Evolutionary conservation across 1,140 invertebrate genomes (phyloP).

Genomic region (Lordiphosa mommai): DNA sequence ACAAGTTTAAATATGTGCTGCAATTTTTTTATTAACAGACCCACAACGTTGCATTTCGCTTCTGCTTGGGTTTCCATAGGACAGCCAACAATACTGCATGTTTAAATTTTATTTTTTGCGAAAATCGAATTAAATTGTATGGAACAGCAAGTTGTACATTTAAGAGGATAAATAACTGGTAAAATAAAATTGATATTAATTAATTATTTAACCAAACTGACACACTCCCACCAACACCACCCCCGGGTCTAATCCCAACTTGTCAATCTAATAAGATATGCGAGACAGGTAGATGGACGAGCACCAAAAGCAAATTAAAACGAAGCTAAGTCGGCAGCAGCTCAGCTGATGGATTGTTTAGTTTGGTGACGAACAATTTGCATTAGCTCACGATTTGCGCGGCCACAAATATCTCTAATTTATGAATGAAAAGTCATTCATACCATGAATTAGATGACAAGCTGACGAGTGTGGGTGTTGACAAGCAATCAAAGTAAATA

Average conservation of each 20-base stretch:
- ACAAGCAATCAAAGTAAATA: conserved; percentile 51
- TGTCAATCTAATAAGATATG: conserved; percentile 71
- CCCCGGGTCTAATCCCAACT: conserved; percentile 36
- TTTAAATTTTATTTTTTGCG: too few species aligned
- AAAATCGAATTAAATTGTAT: too few species aligned
- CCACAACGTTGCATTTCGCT: too few species aligned
- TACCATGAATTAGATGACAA: conserved; percentile 64
- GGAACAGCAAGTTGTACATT: too few species aligned
- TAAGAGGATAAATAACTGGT: too few species aligned
- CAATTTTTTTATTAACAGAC: too few species aligned
- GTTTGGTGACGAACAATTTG: conserved; percentile 43
- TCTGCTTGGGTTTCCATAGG: too few species aligned
- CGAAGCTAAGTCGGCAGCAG: conserved; percentile 34
- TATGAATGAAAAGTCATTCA: conserved; percentile 74
- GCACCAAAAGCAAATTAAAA: conserved; percentile 66
- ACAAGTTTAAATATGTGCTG: too few species aligned
- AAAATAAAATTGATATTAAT: not conserved
- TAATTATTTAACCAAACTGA: conserved; percentile 36
- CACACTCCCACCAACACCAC: conserved; percentile 23
- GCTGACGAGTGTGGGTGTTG: conserved; percentile 44
- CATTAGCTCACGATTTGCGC: conserved; percentile 61
- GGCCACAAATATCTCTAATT: conserved; percentile 43
- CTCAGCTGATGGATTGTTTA: conserved; percentile 65
- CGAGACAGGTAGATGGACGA: conserved; percentile 40
- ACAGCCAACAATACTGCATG: too few species aligned